Conservation (phyloP, 30 jellyfish, hydroid and myxozoan species). For the Nemopilema nomurai region DNA sequence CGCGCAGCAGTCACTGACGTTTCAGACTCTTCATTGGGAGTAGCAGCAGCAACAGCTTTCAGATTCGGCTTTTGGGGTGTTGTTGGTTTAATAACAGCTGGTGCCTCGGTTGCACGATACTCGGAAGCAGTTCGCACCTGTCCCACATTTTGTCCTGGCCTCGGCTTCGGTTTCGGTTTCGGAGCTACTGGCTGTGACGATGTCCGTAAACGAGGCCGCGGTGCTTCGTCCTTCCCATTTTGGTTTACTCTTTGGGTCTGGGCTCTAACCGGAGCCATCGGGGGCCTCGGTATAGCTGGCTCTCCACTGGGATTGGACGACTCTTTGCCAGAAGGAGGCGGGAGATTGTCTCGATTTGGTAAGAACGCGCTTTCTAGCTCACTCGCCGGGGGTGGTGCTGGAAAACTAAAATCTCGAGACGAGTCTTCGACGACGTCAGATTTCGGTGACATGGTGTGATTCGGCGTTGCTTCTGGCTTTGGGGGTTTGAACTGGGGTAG, state of each 20-base stretch:
- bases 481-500: background rate
- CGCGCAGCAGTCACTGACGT: slow-evolving; percentile 68
- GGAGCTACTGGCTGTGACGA: slow-evolving; percentile 69
- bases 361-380: slow-evolving; percentile 42
- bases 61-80: slow-evolving; percentile 20
- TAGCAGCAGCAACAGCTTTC: too few species aligned
- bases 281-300: slow-evolving; percentile 26
- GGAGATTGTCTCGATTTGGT: slow-evolving; percentile 47
- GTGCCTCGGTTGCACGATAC: slow-evolving; percentile 58
- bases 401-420: slow-evolving; percentile 17
- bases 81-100: slow-evolving; percentile 49
- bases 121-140: slow-evolving; percentile 85
- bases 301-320: slow-evolving; percentile 12
- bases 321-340: slow-evolving; percentile 69
- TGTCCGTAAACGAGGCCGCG: slow-evolving; percentile 47
- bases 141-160: slow-evolving; percentile 64
- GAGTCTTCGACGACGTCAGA: background rate
- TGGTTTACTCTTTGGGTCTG: slow-evolving; percentile 17
- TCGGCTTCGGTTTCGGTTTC: slow-evolving; percentile 82
- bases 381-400: slow-evolving; percentile 73
- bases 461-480: background rate
- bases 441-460: background rate
- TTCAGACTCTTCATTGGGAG: slow-evolving; percentile 49
- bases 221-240: slow-evolving; percentile 15
- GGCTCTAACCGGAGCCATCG: slow-evolving; percentile 33